Evolutionary conservation across 2,797 vertebrate genomes (phyloP), one percentile per base, ranked within the genome.

Genomic region (Oreochromis mossambicus): DNA sequence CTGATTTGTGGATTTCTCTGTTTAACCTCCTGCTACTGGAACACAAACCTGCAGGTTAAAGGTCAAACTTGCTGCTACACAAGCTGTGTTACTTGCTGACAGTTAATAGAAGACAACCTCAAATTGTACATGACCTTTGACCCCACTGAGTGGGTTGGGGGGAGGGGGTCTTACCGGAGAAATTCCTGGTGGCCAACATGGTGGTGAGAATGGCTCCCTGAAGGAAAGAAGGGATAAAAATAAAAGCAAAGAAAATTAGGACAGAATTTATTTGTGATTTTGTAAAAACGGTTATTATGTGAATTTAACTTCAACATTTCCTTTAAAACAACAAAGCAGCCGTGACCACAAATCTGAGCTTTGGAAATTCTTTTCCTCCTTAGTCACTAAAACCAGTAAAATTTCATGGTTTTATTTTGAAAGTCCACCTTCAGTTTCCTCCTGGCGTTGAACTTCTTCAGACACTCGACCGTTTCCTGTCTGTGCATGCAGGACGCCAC

Each of bases 401-500:
- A 43, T 38, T 3, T 26, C 14, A 61, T 11, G 7, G 5, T 43
- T 58, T 58, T 73, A 51, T n/a, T 61, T 58, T 80, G 63, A 82
- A 86, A 75, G 29, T 36, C 17, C 38, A 90, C 94, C 94, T 95
- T 94, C 17, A 94, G 92, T 95, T 99, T 99, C 88, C 98, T 97
- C 87, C 98, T 96, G 89, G 98, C 98, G 1, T 99, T 99, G 96
- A 99, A 99, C 94, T 99, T 99, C 96, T 99, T 99, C 96, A 99
- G 95, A 92, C 98, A 99, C 88, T 99, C 98, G 58, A 99, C 98
- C 0, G 98, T 99, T 95, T 99, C 98, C 95, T 99, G 98, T 90
- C 98, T 96, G 95, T 99, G 98, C 98, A 99, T 99, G 93, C 98
- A 99, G 79, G 98, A 99, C 0, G 98, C 98, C 95, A 99, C 98